These are phyloP conservation scores for Ivindomyrus marchei DNA, from an alignment of 2,113 vertebrate species.

Conservation along the genomic window DNA sequence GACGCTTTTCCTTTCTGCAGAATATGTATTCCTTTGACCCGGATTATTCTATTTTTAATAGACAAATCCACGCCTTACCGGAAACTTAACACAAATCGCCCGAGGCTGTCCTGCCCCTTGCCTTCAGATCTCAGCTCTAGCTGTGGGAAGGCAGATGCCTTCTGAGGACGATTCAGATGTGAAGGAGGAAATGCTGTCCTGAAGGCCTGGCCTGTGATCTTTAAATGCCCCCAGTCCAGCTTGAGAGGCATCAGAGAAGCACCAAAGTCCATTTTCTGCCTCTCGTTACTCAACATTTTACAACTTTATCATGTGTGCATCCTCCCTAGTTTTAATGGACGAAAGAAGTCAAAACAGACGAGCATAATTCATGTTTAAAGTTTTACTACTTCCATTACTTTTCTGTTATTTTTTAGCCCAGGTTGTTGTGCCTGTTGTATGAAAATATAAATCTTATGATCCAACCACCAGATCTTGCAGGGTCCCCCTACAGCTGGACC, in stretches of 20 bases:
- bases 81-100: neutral
- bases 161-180: neutral
- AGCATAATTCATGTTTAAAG: neutral
- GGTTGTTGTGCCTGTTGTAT: neutral
- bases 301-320: neutral
- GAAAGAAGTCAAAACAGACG: neutral
- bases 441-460: neutral
- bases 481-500: neutral
- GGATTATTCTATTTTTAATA: neutral
- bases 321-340: neutral
- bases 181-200: neutral
- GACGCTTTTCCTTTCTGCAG: neutral
- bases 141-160: neutral
- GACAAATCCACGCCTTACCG: neutral
- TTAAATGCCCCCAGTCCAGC: neutral
- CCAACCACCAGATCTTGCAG: neutral
- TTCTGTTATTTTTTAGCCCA: neutral
- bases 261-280: neutral
- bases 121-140: neutral
- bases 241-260: neutral
- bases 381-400: neutral
- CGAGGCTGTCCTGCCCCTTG: neutral
- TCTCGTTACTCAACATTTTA: neutral
- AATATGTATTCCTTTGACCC: neutral
- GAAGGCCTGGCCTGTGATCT: conserved; percentile 8